Evolutionary conservation across 2,797 vertebrate species (phyloP).

Genomic region (Gephyroberyx darwinii): DNA sequence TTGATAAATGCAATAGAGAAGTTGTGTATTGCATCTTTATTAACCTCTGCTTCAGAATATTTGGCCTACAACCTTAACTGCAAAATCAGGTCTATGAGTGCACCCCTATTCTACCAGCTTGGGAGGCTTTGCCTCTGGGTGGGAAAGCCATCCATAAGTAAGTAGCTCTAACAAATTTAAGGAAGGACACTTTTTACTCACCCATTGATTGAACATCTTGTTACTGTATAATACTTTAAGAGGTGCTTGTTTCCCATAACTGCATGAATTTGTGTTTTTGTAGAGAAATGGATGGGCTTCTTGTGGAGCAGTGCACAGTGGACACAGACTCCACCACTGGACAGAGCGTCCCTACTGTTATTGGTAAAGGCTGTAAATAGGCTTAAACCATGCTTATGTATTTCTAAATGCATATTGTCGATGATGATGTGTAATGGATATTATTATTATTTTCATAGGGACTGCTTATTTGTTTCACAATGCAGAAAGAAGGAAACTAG

Average conservation of each 20-base stretch:
- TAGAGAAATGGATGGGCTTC: conserved; percentile 90
- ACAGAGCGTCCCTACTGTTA: conserved; percentile 88
- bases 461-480: conserved; percentile 18
- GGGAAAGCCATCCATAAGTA: conserved; percentile 97
- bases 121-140: conserved; percentile 95
- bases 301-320: conserved; percentile 93
- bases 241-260: background rate
- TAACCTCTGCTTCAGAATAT: background rate
- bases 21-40: background rate
- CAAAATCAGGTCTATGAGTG: conserved; percentile 91
- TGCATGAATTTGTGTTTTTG: conserved; percentile 22
- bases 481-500: background rate
- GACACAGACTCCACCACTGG: conserved; percentile 89
- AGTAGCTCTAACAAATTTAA: conserved; percentile 65
- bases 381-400: background rate
- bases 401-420: background rate
- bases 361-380: conserved; percentile 79
- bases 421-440: background rate
- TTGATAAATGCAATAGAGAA: background rate
- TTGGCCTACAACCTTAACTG: conserved; percentile 72
- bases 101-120: conserved; percentile 92
- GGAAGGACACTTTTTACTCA: background rate
- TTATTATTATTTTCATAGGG: background rate
- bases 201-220: background rate
- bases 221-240: background rate